phyloP scores from a whole-genome alignment of 1,140 invertebrate genomes.

The Pogonomyrmex barbatus region DNA sequence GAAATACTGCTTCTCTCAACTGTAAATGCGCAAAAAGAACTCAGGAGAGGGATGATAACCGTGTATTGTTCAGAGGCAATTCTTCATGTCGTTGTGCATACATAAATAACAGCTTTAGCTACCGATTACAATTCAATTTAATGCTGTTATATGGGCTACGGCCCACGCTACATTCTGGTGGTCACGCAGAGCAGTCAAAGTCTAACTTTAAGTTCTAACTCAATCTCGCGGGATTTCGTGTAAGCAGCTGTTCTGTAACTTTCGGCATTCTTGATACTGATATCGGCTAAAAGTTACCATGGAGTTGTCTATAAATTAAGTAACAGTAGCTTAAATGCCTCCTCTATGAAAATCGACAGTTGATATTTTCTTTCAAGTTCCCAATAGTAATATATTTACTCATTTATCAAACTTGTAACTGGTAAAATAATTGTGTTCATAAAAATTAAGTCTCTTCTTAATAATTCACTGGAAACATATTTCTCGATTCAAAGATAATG shows the following conservation, averaged over 20 bases:
- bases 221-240: slow-evolving; percentile 22
- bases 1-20: slow-evolving; percentile 13
- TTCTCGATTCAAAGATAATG: background rate
- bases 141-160: background rate
- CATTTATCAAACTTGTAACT: background rate
- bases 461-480: background rate
- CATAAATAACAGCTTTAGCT: slow-evolving; percentile 8
- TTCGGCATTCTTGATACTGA: slow-evolving; percentile 41
- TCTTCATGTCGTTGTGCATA: background rate
- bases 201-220: slow-evolving; percentile 46
- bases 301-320: background rate
- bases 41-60: background rate
- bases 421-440: background rate
- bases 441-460: background rate
- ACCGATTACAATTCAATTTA: slow-evolving; percentile 46
- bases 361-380: background rate
- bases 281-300: slow-evolving; percentile 36
- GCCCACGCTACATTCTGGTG: slow-evolving; percentile 11
- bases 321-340: background rate
- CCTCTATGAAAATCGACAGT: background rate
- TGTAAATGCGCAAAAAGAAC: slow-evolving; percentile 1
- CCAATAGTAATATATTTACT: background rate
- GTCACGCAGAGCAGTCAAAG: slow-evolving; percentile 29
- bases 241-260: slow-evolving; percentile 33
- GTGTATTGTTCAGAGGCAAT: background rate